A percentile compares a stretch with the other conserved stretches of the same genome.
Evolutionary conservation across 2,888 invertebrate genomes (phyloP).

Genomic region (Orchesella flavescens): DNA sequence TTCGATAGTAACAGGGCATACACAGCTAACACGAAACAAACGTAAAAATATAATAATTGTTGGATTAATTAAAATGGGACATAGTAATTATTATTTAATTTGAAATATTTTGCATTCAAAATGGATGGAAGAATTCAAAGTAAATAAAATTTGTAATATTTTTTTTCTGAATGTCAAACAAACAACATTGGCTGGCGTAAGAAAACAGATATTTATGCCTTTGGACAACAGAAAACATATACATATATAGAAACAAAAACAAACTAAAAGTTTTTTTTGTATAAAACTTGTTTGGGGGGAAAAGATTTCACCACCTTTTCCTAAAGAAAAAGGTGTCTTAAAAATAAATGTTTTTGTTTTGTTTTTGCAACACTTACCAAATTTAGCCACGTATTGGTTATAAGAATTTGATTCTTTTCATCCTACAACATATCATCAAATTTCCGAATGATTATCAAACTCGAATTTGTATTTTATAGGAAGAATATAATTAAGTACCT

Average conservation of each 20-base stretch:
- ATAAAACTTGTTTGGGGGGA: background rate
- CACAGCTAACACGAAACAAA: too few species aligned
- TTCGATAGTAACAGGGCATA: too few species aligned
- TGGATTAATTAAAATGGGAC: too few species aligned
- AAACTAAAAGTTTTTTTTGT: background rate
- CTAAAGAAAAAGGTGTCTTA: constrained; percentile 27
- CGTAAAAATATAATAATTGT: too few species aligned
- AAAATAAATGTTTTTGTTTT: constrained; percentile 4
- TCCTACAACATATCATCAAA: constrained; percentile 75
- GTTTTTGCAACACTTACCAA: constrained; percentile 76
- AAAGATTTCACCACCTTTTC: constrained; percentile 70
- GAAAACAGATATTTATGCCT: background rate
- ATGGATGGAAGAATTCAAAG: background rate
- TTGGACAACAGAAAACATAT: background rate
- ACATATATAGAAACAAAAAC: constrained; percentile 1
- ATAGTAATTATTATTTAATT: too few species aligned
- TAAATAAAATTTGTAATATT: background rate
- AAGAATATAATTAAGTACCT: background rate
- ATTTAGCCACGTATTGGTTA: constrained; percentile 79
- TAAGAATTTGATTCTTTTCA: constrained; percentile 80
- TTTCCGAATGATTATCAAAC: constrained; percentile 33
- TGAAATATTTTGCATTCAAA: too few species aligned
- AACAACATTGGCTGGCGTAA: background rate
- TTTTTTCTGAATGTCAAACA: background rate
- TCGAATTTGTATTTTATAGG: constrained; percentile 7